Percentiles rank a stretch among this genome's conserved stretches.
These are phyloP conservation scores for Dryoscopus gambensis DNA, from an alignment of 2,113 vertebrate species.

Conservation along the genomic window DNA sequence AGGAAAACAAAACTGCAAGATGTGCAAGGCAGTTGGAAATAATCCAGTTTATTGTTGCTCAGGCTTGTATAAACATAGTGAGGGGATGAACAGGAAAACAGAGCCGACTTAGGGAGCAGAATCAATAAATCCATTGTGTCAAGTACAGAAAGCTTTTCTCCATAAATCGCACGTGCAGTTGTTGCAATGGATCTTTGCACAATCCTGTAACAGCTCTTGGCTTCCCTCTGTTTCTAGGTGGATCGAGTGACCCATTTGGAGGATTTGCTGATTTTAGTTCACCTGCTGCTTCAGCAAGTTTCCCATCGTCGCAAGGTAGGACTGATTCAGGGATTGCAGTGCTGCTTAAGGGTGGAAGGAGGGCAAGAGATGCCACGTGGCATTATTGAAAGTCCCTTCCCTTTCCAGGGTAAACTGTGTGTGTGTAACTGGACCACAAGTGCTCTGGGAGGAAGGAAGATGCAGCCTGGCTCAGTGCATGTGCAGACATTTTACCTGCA, in stretches of 20 bases:
- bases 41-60: slow-evolving; percentile 4
- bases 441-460: background rate
- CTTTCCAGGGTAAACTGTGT: background rate
- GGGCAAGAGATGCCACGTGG: background rate
- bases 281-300: slow-evolving; percentile 78
- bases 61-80: background rate
- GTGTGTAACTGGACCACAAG: background rate
- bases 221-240: slow-evolving; percentile 75
- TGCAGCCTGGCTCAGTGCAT: background rate
- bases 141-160: background rate
- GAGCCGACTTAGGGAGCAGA: background rate
- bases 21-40: background rate
- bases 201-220: background rate
- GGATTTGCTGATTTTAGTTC: slow-evolving; percentile 92
- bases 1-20: background rate
- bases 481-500: background rate
- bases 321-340: background rate
- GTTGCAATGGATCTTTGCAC: background rate
- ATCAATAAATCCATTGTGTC: background rate
- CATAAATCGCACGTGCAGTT: background rate
- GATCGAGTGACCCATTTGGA: slow-evolving; percentile 81
- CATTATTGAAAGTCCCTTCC: background rate
- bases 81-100: background rate
- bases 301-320: slow-evolving; percentile 81
- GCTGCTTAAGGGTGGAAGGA: background rate